Conservation (phyloP, 2,888 invertebrate species). For the Catocala sponsa region DNA sequence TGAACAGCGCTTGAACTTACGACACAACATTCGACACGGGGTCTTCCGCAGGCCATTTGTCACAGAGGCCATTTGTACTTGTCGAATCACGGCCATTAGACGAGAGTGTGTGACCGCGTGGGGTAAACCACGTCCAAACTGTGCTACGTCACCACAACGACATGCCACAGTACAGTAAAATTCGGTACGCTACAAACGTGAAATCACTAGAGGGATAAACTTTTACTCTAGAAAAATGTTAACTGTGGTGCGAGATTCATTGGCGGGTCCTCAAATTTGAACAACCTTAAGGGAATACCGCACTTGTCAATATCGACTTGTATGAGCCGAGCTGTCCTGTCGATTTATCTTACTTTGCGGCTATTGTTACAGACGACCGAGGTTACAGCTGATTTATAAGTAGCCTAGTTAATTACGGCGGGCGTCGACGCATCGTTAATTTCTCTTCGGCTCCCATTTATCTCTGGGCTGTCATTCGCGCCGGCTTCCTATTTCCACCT, state of each 20-base stretch:
- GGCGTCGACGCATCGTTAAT: conserved; percentile 77
- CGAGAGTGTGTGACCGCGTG: conserved; percentile 86
- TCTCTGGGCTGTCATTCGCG: conserved; percentile 65
- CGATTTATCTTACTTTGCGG: conserved; percentile 86
- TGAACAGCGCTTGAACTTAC: conserved; percentile 77
- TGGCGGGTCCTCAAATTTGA: conserved; percentile 58
- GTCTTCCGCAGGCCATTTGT: conserved; percentile 87
- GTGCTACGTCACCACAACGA: conserved; percentile 60
- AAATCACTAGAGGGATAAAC: conserved; percentile 47
- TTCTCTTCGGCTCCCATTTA: conserved; percentile 70
- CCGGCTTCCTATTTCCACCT: conserved; percentile 64
- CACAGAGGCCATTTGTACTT: conserved; percentile 88
- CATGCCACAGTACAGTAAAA: conserved; percentile 64
- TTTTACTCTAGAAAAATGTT: conserved; percentile 24
- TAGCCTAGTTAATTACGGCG: conserved; percentile 80
- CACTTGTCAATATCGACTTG: conserved; percentile 80
- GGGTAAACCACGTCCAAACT: conserved; percentile 77
- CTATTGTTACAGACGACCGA: conserved; percentile 79
- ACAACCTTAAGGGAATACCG: conserved; percentile 66
- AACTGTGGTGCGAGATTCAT: conserved; percentile 46
- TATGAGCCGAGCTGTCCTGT: conserved; percentile 79
- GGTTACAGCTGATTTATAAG: conserved; percentile 84
- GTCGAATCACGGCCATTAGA: conserved; percentile 89
- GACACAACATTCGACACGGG: conserved; percentile 73
- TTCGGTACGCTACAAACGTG: conserved; percentile 23